Base-by-base conservation (phyloP, 1,140 invertebrate genomes). In the Temnothorax nylanderi region DNA sequence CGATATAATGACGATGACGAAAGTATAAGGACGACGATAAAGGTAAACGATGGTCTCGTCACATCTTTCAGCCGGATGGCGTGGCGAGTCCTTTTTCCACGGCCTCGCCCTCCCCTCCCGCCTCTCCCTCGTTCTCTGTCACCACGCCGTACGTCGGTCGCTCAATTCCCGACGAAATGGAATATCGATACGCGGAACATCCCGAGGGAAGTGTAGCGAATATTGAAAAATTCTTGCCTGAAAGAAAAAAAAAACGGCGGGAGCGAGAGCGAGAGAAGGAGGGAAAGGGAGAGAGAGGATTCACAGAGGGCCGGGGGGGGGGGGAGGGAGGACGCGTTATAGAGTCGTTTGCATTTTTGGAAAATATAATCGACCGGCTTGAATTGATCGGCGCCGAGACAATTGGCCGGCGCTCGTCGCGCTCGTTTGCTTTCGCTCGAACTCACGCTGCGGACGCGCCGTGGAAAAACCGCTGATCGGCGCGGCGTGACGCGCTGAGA, bases 161-260 rank as follows among this genome's bases (percentile, higher is more conserved):
- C 82, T 90, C 88, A 86, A 90, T 89, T 90, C 89, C 75, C 78
- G 47, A 89, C 88, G 88, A 90, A 90, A 90, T 90, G 89, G 89
- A 90, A 90, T 90, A 90, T 90, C 89, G 89, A 90, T 90, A 90
- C 89, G 88, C 88, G 88, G 65, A 82, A 89, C 85, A 64, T 90
- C 85, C 89, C 88, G 60, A 10, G 89, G 89, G 88, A 87, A 90
- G 88, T 82, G 89, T 90, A 87, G 89, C 88, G 89, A 90, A 90
- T 90, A 90, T 90, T 90, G 89, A 89, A 90, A 90, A 90, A 87
- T 90, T 90, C 89, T 89, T 87, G 77, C 84, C 71, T 82, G 78
- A 87, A 90, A 87, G 89, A 84, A 64, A 75, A 90, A 90, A 89
- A 87, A 87, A 58, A 85, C 37, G 13, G 21, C 34, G 37, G 13